These are phyloP conservation scores for Diarsia dahlii DNA, from an alignment of 2,888 invertebrate genomes.

Conservation along the genomic window DNA sequence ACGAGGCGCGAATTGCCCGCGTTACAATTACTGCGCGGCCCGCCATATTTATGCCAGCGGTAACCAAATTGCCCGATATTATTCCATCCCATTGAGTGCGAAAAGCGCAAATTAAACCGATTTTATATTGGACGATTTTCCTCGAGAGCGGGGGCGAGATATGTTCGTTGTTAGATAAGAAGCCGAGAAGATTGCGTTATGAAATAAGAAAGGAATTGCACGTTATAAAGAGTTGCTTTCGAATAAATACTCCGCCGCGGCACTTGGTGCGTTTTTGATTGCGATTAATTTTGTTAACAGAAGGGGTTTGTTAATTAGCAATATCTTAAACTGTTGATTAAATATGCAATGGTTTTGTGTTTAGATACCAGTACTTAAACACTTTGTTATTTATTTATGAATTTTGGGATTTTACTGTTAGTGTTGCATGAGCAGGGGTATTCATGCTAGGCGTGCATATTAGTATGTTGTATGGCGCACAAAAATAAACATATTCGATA, in stretches of 20 bases:
- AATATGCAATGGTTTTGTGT: constrained; percentile 32
- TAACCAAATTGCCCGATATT: constrained; percentile 91
- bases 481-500: neutral
- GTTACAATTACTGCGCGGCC: constrained; percentile 90
- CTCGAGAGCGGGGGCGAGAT: constrained; percentile 88
- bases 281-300: constrained; percentile 75
- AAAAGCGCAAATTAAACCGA: constrained; percentile 91
- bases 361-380: constrained; percentile 19
- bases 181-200: constrained; percentile 89
- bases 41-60: constrained; percentile 90
- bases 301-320: constrained; percentile 65
- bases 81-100: constrained; percentile 91
- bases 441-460: neutral
- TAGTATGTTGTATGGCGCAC: neutral
- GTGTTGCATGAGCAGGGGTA: neutral
- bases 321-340: constrained; percentile 55
- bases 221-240: constrained; percentile 87
- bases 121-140: constrained; percentile 91
- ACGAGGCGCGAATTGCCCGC: constrained; percentile 90
- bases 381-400: neutral
- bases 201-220: constrained; percentile 90
- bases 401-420: neutral
- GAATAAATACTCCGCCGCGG: constrained; percentile 80
- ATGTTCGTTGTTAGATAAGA: constrained; percentile 90
- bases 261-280: constrained; percentile 79